Evolutionary conservation across 2,797 vertebrate species (phyloP).

Genomic region (Agapornis canus): DNA sequence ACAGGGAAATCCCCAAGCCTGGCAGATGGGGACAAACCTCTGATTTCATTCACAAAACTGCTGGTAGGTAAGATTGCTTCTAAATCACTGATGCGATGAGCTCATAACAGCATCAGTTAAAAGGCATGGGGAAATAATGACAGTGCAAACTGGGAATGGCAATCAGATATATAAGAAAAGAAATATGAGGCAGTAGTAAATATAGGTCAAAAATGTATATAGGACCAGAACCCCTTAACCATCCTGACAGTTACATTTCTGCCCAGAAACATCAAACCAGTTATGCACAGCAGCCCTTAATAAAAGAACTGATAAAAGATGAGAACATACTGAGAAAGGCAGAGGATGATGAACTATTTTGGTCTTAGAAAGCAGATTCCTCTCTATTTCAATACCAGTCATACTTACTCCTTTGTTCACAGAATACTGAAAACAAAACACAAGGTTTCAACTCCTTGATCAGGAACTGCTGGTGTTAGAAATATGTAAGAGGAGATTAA

Average conservation of each 20-base stretch:
- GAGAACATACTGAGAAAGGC: neutral
- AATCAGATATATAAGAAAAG: neutral
- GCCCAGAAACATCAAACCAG: neutral
- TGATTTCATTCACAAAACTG: neutral
- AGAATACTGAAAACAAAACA: constrained; percentile 9
- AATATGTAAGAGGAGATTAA: neutral
- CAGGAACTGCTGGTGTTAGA: neutral
- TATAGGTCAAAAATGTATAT: neutral
- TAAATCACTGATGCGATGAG: neutral
- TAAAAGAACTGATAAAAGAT: neutral
- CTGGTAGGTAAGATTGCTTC: neutral
- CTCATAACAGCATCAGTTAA: neutral
- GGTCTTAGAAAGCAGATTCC: neutral
- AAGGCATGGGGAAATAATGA: neutral
- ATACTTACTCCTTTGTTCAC: neutral
- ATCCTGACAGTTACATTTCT: neutral
- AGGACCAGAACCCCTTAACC: neutral
- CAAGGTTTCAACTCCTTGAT: neutral
- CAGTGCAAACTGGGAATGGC: neutral
- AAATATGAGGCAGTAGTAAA: neutral
- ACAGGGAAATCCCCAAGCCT: neutral
- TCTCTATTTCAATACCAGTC: neutral
- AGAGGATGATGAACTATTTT: neutral
- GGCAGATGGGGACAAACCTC: neutral
- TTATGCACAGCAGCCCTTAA: neutral